Evolutionary conservation across 2,113 vertebrate species (phyloP), one percentile per base, ranked within the genome.

Genomic region (Egretta garzetta): DNA sequence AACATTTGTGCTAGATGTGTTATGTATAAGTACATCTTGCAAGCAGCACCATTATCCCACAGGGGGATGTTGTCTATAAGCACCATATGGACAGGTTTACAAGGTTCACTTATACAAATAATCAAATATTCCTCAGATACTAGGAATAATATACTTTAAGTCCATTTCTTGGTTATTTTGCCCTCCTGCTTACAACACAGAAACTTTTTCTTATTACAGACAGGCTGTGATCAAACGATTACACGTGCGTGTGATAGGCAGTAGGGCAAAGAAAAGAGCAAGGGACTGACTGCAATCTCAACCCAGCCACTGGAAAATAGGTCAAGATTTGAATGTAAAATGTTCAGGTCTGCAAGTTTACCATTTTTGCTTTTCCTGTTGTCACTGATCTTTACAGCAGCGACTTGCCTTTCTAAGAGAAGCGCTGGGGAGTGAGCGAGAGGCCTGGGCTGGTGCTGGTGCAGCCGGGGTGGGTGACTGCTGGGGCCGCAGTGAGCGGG

Each of bases 391-490:
- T 35, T 45, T 52, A 35, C 15, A 59, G 45, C 39, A 74, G 53
- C 12, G 45, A 60, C 11, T 60, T 59, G 33, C 4, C 23, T 35
- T 77, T 53, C 66, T 39, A 20, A 35, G 41, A 64, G 24, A 41
- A 66, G 59, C 1, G 1, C 41, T 6, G 6, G 52, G 43, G 32
- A 73, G 43, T 0, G 3, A 58, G 21, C 0, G 21, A 43, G 35
- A 50, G 80, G 41, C 20, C 20, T 9, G 58, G 39, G n/a, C 49
- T 55, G 58, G 23, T 1, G 1, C 28, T 2, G 15, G 75, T 62
- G 45, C 55, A 27, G 64, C 37, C 0, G 3, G 26, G 8, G 4
- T 33, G 22, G 43, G 47, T 0, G 26, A 9, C 32, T 55, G 37
- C 33, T 53, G 37, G 58, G 55, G 47, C 74, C 27, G 14, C 21